Evolutionary conservation across 1,140 invertebrate genomes (phyloP).

Genomic region (Drosophila funebris): DNA sequence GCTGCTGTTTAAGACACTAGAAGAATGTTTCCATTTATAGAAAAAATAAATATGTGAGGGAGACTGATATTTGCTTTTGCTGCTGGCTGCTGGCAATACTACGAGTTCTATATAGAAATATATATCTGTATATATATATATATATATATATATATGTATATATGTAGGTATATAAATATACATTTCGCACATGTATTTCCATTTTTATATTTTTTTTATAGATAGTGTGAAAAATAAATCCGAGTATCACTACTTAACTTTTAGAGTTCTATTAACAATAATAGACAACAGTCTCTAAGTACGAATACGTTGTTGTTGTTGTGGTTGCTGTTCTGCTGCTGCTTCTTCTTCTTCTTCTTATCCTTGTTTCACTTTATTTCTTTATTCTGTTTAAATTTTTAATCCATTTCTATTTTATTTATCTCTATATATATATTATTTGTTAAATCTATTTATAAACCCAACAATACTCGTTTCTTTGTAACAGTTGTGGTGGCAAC

Average conservation of each 20-base stretch:
- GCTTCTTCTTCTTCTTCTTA: conserved; percentile 5
- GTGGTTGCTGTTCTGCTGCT: conserved; percentile 39
- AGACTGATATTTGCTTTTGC: conserved; percentile 12
- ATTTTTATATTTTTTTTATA: too few relatives aligned
- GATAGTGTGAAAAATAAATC: conserved; percentile 77
- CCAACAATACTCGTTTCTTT: too few relatives aligned
- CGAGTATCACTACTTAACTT: conserved; percentile 81
- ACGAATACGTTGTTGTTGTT: conserved; percentile 78
- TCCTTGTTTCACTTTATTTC: neutral
- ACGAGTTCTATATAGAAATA: conserved; percentile 46
- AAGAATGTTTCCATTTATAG: conserved; percentile 48
- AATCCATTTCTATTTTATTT: neutral
- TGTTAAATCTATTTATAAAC: neutral
- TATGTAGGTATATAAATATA: conserved; percentile 49
- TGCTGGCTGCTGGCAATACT: conserved; percentile 38
- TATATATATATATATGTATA: conserved; percentile 45
- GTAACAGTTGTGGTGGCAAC: conserved; percentile 2
- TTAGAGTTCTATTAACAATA: conserved; percentile 81
- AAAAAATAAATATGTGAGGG: conserved; percentile 4
- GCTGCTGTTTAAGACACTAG: conserved; percentile 78
- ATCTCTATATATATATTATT: neutral
- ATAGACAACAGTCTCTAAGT: conserved; percentile 82
- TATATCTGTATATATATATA: conserved; percentile 23
- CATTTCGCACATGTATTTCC: conserved; percentile 34
- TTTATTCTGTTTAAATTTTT: neutral